Conservation (phyloP, 1,140 invertebrate species). For the Brachionus paranguensis region DNA sequence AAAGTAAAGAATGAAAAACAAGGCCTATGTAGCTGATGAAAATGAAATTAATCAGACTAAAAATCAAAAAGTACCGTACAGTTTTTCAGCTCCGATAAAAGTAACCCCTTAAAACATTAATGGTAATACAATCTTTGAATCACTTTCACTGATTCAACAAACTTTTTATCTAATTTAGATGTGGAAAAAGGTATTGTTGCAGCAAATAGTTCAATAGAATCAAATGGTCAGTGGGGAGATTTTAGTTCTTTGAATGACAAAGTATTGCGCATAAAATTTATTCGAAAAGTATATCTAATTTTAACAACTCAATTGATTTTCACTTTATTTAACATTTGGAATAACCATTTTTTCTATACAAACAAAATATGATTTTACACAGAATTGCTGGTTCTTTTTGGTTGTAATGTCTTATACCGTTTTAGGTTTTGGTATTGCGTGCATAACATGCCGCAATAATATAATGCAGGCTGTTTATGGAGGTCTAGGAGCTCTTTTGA, state of each 20-base stretch:
- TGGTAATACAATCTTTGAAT: too few relatives aligned
- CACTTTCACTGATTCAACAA: too few relatives aligned
- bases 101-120: neutral
- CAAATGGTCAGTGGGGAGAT: constrained; percentile 26
- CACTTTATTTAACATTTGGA: constrained; percentile 53
- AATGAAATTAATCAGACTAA: neutral
- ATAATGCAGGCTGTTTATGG: constrained; percentile 56
- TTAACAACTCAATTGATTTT: constrained; percentile 41
- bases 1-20: neutral
- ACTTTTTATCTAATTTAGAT: too few relatives aligned
- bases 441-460: constrained; percentile 45
- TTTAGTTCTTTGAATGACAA: constrained; percentile 43
- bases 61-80: neutral
- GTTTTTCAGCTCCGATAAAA: neutral
- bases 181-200: neutral
- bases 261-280: constrained; percentile 45
- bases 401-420: constrained; percentile 57
- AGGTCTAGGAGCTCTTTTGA: constrained; percentile 53
- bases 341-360: constrained; percentile 60
- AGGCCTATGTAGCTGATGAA: neutral
- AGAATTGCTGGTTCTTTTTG: constrained; percentile 49
- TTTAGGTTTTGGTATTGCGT: constrained; percentile 57
- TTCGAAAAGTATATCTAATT: constrained; percentile 45
- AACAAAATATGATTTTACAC: constrained; percentile 55
- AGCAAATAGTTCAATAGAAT: neutral